Percentiles rank a stretch among this genome's conserved stretches.
Conservation (phyloP, 2,888 invertebrate genomes). For the Blastobasis adustella region DNA sequence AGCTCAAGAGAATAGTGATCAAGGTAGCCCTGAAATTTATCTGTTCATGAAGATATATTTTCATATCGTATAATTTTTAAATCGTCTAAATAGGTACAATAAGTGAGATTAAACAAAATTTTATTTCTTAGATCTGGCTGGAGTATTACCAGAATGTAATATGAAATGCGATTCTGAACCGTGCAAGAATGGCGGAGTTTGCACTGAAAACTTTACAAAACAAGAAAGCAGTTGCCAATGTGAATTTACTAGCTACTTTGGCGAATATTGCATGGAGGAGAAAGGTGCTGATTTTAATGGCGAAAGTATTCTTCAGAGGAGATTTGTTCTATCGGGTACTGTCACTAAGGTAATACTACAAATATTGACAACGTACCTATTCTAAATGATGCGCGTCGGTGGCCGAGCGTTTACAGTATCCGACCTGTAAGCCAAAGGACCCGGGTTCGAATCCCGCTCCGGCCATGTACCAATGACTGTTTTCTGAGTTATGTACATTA, state of each 20-base stretch:
- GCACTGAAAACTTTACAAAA: conserved; percentile 90
- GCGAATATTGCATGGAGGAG: conserved; percentile 91
- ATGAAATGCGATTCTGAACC: conserved; percentile 93
- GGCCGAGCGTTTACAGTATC: too few relatives aligned
- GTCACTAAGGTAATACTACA: conserved; percentile 65
- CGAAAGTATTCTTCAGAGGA: conserved; percentile 86
- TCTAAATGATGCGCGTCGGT: too few relatives aligned
- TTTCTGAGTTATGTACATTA: too few relatives aligned
- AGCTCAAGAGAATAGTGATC: conserved; percentile 79
- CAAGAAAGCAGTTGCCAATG: conserved; percentile 92
- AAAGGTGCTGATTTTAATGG: conserved; percentile 93
- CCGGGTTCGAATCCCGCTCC: too few relatives aligned
- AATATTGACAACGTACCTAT: too few relatives aligned
- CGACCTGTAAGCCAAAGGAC: too few relatives aligned
- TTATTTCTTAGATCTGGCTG: conserved; percentile 67
- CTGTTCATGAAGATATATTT: too few relatives aligned
- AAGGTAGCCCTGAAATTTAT: conserved; percentile 61
- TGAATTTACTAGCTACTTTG: conserved; percentile 91
- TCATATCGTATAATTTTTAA: not conserved
- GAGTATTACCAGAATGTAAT: conserved; percentile 86
- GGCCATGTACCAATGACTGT: too few relatives aligned
- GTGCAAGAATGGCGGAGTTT: conserved; percentile 90
- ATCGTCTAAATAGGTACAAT: not conserved
- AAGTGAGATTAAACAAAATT: not conserved
- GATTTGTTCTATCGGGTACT: conserved; percentile 81